These are phyloP conservation scores for Melinopterus prodromus DNA, from an alignment of 2,888 invertebrate genomes.

Conservation along the genomic window DNA sequence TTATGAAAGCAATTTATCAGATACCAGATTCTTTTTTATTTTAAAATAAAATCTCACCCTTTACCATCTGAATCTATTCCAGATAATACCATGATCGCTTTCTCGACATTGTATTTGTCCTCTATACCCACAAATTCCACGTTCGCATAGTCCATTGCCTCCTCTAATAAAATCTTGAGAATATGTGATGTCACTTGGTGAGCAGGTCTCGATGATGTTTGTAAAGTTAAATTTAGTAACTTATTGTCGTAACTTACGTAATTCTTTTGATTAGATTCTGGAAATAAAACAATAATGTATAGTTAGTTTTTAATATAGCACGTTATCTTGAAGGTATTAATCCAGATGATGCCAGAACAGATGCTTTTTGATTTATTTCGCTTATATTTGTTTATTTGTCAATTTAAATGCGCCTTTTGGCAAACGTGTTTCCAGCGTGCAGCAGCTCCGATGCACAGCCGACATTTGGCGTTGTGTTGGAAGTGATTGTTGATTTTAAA, in stretches of 20 bases:
- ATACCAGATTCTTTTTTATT: too few species aligned
- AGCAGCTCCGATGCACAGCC: too few species aligned
- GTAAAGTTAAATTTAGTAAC: constrained; percentile 61
- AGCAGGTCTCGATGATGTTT: constrained; percentile 64
- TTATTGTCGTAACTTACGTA: constrained; percentile 57
- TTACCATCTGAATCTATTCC: constrained; percentile 40
- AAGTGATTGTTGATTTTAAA: too few species aligned
- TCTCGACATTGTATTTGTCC: constrained; percentile 58
- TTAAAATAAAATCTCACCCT: constrained; percentile 48
- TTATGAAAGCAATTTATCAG: too few species aligned
- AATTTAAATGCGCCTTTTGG: too few species aligned
- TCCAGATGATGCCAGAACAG: too few species aligned
- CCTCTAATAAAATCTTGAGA: constrained; percentile 66
- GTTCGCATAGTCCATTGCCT: constrained; percentile 60
- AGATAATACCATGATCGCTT: constrained; percentile 52
- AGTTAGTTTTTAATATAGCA: not conserved
- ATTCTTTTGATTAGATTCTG: constrained; percentile 63
- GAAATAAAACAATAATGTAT: constrained; percentile 34
- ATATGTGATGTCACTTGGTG: constrained; percentile 67
- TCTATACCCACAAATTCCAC: constrained; percentile 58
- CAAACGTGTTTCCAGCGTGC: too few species aligned
- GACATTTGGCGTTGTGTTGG: too few species aligned
- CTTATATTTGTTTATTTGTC: too few species aligned
- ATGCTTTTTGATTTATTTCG: too few species aligned
- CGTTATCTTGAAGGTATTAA: too few species aligned